Evolutionary conservation across 1,140 invertebrate species (phyloP).

Genomic region (Drosophila prosaltans): DNA sequence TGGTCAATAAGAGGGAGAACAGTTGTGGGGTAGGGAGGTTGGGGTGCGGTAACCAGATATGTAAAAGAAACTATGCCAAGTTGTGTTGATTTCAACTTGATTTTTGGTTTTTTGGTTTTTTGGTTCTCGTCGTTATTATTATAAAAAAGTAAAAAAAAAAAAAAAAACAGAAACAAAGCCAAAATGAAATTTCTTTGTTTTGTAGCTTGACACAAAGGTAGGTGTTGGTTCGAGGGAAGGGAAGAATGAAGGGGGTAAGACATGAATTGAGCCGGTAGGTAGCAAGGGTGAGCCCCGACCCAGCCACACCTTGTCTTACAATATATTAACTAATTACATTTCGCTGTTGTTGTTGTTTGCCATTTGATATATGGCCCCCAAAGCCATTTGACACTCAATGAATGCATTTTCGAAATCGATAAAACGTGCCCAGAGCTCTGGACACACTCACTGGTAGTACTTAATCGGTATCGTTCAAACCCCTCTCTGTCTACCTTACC

Average conservation of each 20-base stretch:
- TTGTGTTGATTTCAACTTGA: constrained; percentile 30
- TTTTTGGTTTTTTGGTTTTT: constrained; percentile 20
- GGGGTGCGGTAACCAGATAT: constrained; percentile 2
- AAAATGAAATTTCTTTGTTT: constrained; percentile 67
- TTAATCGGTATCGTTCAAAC: constrained; percentile 29
- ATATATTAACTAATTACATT: constrained; percentile 79
- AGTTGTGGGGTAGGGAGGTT: constrained; percentile 1
- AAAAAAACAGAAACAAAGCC: constrained; percentile 11
- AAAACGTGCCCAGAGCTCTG: constrained; percentile 64
- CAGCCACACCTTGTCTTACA: constrained; percentile 20
- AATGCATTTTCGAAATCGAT: constrained; percentile 77
- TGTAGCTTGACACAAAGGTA: constrained; percentile 34
- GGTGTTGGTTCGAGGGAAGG: constrained; percentile 22
- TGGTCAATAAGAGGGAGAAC: not conserved
- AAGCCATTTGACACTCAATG: constrained; percentile 55
- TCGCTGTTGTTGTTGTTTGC: constrained; percentile 55
- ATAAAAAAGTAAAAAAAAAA: not conserved
- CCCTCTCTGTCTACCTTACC: not conserved
- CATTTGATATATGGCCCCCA: constrained; percentile 68
- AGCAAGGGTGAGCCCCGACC: constrained; percentile 3
- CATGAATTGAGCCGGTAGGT: no score
- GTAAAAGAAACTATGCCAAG: constrained; percentile 54
- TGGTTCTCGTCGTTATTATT: constrained; percentile 6
- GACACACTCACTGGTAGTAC: constrained; percentile 39
- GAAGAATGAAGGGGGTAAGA: not conserved